Conservation (phyloP, 2,888 invertebrate genomes). For the Eupithecia centaureata region DNA sequence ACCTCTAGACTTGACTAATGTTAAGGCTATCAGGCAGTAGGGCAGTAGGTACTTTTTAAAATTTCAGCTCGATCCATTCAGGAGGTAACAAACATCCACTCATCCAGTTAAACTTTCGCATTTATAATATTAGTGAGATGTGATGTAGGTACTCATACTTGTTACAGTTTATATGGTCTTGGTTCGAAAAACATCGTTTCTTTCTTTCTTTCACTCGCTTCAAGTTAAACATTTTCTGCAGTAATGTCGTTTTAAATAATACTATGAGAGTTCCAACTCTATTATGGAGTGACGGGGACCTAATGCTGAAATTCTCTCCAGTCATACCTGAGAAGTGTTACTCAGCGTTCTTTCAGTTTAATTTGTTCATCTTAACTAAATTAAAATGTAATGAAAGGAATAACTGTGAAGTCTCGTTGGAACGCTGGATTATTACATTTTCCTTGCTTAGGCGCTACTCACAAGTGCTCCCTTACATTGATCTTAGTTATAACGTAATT, state of each 20-base stretch:
- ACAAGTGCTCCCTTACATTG: neutral
- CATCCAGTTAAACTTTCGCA: too few relatives aligned
- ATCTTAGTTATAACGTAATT: too few relatives aligned
- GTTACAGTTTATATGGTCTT: neutral
- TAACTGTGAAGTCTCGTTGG: slow-evolving; percentile 16
- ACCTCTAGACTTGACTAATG: too few relatives aligned
- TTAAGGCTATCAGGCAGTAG: too few relatives aligned
- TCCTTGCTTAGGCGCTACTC: neutral
- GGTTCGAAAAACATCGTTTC: neutral
- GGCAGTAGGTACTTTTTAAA: too few relatives aligned
- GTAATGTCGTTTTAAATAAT: slow-evolving; percentile 44
- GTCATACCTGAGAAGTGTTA: slow-evolving; percentile 44
- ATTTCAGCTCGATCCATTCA: too few relatives aligned
- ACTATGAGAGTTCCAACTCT: slow-evolving; percentile 46
- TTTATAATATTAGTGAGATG: too few relatives aligned
- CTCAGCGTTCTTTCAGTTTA: slow-evolving; percentile 38
- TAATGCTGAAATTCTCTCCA: slow-evolving; percentile 52
- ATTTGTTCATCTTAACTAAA: slow-evolving; percentile 41
- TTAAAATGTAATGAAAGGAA: slow-evolving; percentile 38
- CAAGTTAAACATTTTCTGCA: slow-evolving; percentile 18
- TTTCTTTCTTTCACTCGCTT: neutral
- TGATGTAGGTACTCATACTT: too few relatives aligned
- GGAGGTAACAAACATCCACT: too few relatives aligned
- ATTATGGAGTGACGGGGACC: slow-evolving; percentile 48
- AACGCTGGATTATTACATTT: slow-evolving; percentile 19